Conservation (phyloP, 1,140 invertebrate genomes). For the Coptotermes formosanus region DNA sequence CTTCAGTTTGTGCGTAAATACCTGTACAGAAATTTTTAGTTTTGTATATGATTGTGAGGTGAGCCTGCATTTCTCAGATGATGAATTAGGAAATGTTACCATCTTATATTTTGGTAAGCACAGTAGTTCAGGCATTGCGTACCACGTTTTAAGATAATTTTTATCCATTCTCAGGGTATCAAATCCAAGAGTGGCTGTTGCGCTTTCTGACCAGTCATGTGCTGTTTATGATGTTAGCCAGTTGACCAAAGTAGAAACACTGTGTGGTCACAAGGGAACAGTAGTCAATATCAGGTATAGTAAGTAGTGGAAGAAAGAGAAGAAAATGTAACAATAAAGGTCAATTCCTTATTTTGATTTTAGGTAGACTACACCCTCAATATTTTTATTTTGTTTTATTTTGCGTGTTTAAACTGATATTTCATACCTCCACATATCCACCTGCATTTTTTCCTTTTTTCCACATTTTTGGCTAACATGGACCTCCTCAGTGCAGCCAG, state of each 20-base stretch:
- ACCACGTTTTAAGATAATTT: background rate
- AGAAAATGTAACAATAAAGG: background rate
- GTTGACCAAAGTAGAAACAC: background rate
- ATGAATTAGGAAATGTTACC: background rate
- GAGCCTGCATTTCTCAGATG: background rate
- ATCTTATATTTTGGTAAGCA: background rate
- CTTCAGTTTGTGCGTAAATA: too few species aligned
- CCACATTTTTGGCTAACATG: too few species aligned
- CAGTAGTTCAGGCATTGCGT: background rate
- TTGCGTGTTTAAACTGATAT: background rate
- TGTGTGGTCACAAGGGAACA: background rate
- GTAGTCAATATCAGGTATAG: background rate
- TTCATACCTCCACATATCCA: background rate
- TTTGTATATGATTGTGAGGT: too few species aligned
- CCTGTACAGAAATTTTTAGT: too few species aligned
- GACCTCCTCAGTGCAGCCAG: too few species aligned
- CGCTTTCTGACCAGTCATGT: background rate
- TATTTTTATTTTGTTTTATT: background rate
- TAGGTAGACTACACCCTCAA: too few species aligned
- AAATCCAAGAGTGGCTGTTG: slow-evolving; percentile 20
- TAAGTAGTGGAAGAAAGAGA: background rate
- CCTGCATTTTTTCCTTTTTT: background rate
- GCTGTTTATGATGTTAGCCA: slow-evolving; percentile 7
- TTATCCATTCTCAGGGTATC: background rate
- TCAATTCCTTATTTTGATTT: too few species aligned